These are phyloP conservation scores for Cryptotermes secundus DNA, from an alignment of 1,140 invertebrate genomes.

Conservation along the genomic window DNA sequence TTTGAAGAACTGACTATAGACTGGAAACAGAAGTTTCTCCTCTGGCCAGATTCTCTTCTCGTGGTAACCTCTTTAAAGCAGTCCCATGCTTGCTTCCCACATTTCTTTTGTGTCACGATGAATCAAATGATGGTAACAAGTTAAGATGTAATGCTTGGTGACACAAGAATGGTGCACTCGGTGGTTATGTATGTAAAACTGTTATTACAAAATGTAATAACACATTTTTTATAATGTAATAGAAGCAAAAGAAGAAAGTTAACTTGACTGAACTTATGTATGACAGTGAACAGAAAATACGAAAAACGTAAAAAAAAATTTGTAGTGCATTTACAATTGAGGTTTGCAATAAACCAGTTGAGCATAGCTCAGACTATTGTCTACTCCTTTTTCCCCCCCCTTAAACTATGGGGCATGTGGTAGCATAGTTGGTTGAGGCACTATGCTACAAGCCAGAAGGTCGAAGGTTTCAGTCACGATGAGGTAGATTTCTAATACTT, in stretches of 20 bases:
- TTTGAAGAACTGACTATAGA: neutral
- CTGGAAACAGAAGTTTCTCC: neutral
- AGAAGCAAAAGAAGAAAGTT: neutral
- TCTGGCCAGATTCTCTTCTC: too few species aligned
- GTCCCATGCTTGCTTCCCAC: neutral
- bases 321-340: constrained; percentile 32
- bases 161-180: neutral
- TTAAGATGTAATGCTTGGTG: neutral
- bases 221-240: neutral
- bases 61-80: neutral
- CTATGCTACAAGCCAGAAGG: too few species aligned
- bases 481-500: too few species aligned
- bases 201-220: neutral
- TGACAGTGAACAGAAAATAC: neutral
- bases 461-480: too few species aligned
- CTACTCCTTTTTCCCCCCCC: neutral
- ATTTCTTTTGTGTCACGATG: neutral
- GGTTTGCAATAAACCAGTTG: constrained; percentile 31
- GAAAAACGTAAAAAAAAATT: constrained; percentile 25
- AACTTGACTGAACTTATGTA: neutral
- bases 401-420: too few species aligned
- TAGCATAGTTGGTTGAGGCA: too few species aligned
- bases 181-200: neutral
- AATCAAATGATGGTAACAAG: constrained; percentile 5
- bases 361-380: neutral